Evolutionary conservation across 2,797 vertebrate species (phyloP).

Genomic region (Pristis pectinata): DNA sequence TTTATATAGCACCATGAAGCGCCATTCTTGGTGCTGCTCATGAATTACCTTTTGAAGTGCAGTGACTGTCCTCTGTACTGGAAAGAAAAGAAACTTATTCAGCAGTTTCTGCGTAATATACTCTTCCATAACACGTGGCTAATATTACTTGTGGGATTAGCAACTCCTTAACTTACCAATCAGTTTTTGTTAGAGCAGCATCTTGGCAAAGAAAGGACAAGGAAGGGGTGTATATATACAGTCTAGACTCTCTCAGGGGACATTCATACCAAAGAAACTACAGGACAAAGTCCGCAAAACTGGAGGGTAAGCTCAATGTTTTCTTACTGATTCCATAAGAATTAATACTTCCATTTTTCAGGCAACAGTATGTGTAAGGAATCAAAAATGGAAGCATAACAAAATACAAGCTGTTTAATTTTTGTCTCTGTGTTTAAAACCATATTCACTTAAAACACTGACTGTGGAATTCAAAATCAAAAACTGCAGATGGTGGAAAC

Average conservation of each 20-base stretch:
- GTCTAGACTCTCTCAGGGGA: neutral
- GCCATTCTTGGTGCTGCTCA: neutral
- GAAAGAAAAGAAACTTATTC: neutral
- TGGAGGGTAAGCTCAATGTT: neutral
- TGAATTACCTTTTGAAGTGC: neutral
- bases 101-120: slow-evolving; percentile 1
- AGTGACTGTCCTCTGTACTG: no score
- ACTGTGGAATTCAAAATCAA: no score
- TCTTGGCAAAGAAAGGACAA: neutral
- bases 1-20: neutral
- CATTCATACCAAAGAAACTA: neutral
- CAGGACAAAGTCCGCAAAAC: neutral
- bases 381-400: neutral
- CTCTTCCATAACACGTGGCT: neutral
- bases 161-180: neutral
- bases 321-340: neutral
- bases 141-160: neutral
- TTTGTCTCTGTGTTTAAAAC: neutral
- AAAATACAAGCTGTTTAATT: neutral
- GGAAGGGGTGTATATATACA: neutral
- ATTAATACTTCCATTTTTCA: neutral
- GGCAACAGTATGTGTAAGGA: neutral
- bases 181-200: neutral
- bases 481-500: no score
- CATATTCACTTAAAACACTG: neutral